Evolutionary conservation across 1,140 invertebrate genomes (phyloP).

Genomic region (Drosophila nasuta): DNA sequence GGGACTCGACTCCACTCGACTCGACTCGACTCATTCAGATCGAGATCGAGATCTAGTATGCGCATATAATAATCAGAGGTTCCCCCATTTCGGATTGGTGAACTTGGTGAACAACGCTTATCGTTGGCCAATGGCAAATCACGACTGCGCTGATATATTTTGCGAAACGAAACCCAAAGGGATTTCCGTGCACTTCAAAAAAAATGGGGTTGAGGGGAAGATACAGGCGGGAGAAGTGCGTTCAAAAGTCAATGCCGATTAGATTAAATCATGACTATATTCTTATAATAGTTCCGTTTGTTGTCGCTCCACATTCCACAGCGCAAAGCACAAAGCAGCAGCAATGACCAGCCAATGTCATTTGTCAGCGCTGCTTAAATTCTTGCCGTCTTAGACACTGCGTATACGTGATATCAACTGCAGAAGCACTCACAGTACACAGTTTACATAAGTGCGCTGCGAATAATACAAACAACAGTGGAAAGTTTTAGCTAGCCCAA

Average conservation of each 20-base stretch:
- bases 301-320: slow-evolving; percentile 19
- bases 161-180: background rate
- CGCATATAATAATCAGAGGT: background rate
- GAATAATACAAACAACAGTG: too few relatives aligned
- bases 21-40: slow-evolving; percentile 6
- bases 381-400: slow-evolving; percentile 15
- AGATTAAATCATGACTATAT: slow-evolving; percentile 49
- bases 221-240: background rate
- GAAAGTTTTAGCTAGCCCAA: too few relatives aligned
- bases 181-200: too few relatives aligned
- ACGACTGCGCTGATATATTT: background rate
- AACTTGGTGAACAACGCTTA: slow-evolving; percentile 17
- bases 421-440: too few relatives aligned
- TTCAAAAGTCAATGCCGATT: slow-evolving; percentile 46
- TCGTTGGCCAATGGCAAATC: slow-evolving; percentile 35
- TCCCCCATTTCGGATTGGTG: slow-evolving; percentile 20
- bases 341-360: slow-evolving; percentile 2
- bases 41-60: background rate
- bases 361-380: slow-evolving; percentile 2
- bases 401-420: slow-evolving; percentile 32
- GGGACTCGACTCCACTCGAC: slow-evolving; percentile 6
- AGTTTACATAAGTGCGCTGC: too few relatives aligned
- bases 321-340: background rate
- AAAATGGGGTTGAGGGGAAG: background rate
- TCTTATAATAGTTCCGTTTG: slow-evolving; percentile 22